Conservation (phyloP, 2,113 vertebrate species). For the Zosterops japonicus region DNA sequence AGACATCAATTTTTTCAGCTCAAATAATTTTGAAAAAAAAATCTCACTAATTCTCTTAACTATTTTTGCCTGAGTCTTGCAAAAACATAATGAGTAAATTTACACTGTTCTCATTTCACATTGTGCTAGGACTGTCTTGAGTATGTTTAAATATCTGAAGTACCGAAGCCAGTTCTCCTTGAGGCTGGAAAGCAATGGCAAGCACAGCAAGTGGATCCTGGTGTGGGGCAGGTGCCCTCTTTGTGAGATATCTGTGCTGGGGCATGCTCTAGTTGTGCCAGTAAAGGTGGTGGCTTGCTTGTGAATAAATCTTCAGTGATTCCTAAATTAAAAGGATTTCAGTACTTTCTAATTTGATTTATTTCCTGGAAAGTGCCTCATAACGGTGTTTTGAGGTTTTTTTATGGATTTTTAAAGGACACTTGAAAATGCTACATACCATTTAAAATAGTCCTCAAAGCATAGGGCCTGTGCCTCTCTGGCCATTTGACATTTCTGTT, state of each 20-base stretch:
- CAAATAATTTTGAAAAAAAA: background rate
- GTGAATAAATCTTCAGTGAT: background rate
- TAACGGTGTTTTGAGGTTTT: background rate
- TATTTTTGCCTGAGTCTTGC: background rate
- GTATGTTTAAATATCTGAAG: background rate
- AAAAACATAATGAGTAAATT: background rate
- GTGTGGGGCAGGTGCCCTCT: rapidly evolving
- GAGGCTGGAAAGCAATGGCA: rapidly evolving
- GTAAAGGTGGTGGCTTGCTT: background rate
- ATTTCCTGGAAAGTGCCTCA: background rate
- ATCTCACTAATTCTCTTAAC: background rate
- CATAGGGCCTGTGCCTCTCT: background rate
- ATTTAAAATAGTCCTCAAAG: background rate
- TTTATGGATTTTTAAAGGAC: background rate
- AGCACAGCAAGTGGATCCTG: background rate
- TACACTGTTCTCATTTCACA: background rate
- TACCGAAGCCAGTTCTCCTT: background rate
- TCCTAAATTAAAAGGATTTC: background rate
- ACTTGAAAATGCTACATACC: background rate
- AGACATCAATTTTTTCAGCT: background rate
- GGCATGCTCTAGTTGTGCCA: background rate
- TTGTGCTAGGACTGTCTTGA: background rate
- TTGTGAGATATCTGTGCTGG: background rate
- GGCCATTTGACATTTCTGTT: background rate
- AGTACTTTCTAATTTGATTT: background rate